These are phyloP conservation scores for Drosophila greeni DNA, from an alignment of 2,888 invertebrate genomes.

Conservation along the genomic window DNA sequence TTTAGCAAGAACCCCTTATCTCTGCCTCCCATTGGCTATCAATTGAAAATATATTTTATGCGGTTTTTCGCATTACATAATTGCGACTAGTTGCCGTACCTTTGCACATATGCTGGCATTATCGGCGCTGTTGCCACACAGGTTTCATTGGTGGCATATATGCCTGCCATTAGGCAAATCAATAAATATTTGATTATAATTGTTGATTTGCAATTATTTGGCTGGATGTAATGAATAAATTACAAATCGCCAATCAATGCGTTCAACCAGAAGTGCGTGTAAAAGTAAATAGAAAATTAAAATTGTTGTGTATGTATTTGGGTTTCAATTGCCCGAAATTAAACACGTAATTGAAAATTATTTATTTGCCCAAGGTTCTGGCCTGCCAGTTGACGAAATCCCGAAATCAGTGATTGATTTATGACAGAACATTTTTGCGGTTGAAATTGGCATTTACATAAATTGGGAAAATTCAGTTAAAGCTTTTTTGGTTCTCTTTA, in stretches of 20 bases:
- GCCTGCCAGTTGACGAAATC: constrained; percentile 1
- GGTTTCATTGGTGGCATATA: constrained; percentile 8
- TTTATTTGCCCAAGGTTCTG: neutral
- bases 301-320: neutral
- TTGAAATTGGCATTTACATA: neutral
- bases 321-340: constrained; percentile 3
- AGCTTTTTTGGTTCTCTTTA: too few relatives aligned
- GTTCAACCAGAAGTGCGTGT: constrained; percentile 8
- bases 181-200: constrained; percentile 68
- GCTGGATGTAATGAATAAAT: constrained; percentile 47
- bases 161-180: constrained; percentile 53
- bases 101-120: constrained; percentile 5
- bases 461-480: too few relatives aligned
- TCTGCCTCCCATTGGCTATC: neutral
- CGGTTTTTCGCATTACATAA: constrained; percentile 49
- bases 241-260: constrained; percentile 29
- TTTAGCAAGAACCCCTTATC: constrained; percentile 2
- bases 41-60: constrained; percentile 18
- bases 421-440: neutral
- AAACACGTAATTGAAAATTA: constrained; percentile 7
- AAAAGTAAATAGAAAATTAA: constrained; percentile 14
- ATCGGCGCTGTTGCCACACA: constrained; percentile 10
- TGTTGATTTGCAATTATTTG: constrained; percentile 64
- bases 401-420: neutral
- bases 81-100: constrained; percentile 39